Percentiles rank a stretch among this genome's conserved stretches.
Evolutionary conservation across 2,888 invertebrate genomes (phyloP).

Genomic region (Cerastoderma edule): DNA sequence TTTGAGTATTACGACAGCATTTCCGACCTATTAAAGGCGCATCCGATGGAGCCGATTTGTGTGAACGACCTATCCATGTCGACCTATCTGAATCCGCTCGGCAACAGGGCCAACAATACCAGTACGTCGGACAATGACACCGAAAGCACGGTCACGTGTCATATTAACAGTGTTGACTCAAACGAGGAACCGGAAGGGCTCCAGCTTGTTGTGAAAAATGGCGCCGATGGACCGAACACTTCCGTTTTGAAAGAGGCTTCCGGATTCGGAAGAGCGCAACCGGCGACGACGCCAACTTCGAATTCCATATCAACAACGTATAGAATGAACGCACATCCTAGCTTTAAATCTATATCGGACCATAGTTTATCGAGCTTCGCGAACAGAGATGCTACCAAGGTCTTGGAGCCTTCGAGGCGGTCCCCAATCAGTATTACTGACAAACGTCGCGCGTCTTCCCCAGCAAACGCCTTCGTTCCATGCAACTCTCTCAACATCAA

Average conservation of each 20-base stretch:
- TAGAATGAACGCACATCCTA: not conserved
- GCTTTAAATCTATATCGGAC: slow-evolving; percentile 28
- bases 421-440: slow-evolving; percentile 17
- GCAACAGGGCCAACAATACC: slow-evolving; percentile 40
- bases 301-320: slow-evolving; percentile 15
- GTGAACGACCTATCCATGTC: slow-evolving; percentile 51
- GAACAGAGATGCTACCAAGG: slow-evolving; percentile 8
- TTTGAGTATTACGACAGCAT: slow-evolving; percentile 61
- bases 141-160: slow-evolving; percentile 16
- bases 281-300: slow-evolving; percentile 1
- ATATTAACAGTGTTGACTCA: slow-evolving; percentile 24
- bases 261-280: not conserved
- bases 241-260: slow-evolving; percentile 26
- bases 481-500: slow-evolving; percentile 44
- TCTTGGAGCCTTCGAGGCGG: not conserved
- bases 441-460: slow-evolving; percentile 52
- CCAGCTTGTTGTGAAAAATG: slow-evolving; percentile 51
- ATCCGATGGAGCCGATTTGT: slow-evolving; percentile 41
- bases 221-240: slow-evolving; percentile 35
- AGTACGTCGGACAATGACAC: slow-evolving; percentile 39
- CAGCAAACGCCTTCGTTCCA: slow-evolving; percentile 36
- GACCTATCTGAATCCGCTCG: slow-evolving; percentile 55
- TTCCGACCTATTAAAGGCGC: slow-evolving; percentile 55
- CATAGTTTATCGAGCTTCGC: slow-evolving; percentile 12
- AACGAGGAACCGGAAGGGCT: slow-evolving; percentile 29